Base-by-base conservation (phyloP, 2,113 vertebrate species). In the Scortum barcoo region DNA sequence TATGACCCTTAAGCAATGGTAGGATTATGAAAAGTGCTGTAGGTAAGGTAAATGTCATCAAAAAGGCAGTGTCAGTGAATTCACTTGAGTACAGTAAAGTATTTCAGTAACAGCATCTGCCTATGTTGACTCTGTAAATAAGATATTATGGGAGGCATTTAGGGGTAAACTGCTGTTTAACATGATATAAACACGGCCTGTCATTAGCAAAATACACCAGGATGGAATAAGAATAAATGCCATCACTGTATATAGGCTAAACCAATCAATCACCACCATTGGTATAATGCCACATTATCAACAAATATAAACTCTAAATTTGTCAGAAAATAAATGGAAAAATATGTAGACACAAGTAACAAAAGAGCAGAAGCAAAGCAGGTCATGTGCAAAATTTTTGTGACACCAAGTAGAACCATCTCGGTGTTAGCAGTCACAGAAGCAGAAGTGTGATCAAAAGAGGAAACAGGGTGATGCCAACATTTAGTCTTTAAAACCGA, bases 401-500 rank as follows among this genome's bases (percentile, higher is more conserved):
- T 63, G 13, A 69, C 28, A 57, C 65, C 20, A 19, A 61, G 36
- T 44, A 16, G 57, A 56, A n/a, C 11, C 42, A 40, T n/a, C 19
- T 11, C 33, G 73, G 38, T 22, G 14, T 44, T 36, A 0, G 5
- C 7, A 54, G 36, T 63, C 72, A 68, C 81, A 92, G 61, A 88
- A 89, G 76, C 76, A 88, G 90, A 94, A 94, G 90, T 92, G 81
- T 10, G 28, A 89, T 7, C 19, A 5, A 68, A 80, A 70, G 53
- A 82, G 66, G 76, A 83, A 87, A 68, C 50, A 13, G 2, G 14
- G 4, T 16, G 14, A 63, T 28, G 33, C 12, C 12, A 56, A 1
- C 0, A 0, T 76, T 74, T 66, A 50, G 17, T 4, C 33, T 63
- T n/a, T 13, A 36, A 42, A 8, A 24, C n/a, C 36, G 28, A 56